Base-by-base conservation (phyloP, 2,797 vertebrate genomes). In the Champsocephalus esox region DNA sequence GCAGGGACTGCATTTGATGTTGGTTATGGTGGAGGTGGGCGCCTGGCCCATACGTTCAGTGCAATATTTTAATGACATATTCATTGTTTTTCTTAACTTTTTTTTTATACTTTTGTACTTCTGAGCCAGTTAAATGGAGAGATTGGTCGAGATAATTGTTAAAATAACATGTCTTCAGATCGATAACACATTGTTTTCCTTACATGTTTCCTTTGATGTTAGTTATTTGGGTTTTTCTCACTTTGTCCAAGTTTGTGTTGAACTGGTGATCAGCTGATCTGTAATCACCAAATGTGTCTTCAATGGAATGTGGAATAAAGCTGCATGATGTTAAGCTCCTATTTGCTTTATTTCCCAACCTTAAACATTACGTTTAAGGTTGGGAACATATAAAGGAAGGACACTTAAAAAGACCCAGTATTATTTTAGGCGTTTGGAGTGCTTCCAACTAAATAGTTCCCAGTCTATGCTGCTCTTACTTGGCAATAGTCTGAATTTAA, bases 101-200 rank as follows among this genome's bases (percentile, higher is more conserved):
- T 88, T 14, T 94, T 95, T 95, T 94, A 94, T 95, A 95, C 93
- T 94, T 95, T 95, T 95, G 79, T 94, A 94, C 91, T 88, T 86
- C 19, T 69, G 44, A 87, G 51, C 67, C 28, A 82, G 65, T 73
- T 76, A 75, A 84, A 78, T 78, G 45, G 45, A 83, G 63, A 77
- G 46, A 70, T 78, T 66, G 54, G 24, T 68, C 38, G 86, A 69
- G 70, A 68, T 76, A 49, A 56, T 54, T 77, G 69, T 80, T 68
- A 48, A 66, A 51, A 45, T 32, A 75, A 19, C 62, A 63, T 21
- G 48, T 75, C 55, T 61, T 52, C 64, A 70, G 46, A 41, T 59
- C 70, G 62, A 79, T 84, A 55, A 66, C 70, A 83, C 73, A 34
- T 69, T 0, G 16, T 76, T 79, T 81, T 74, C 60, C 32, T 77